A percentile compares a stretch with the other conserved stretches of the same genome.
Conservation (phyloP, 92 coral and sea anemone genomes). For the Umimayanthus chanpuru region DNA sequence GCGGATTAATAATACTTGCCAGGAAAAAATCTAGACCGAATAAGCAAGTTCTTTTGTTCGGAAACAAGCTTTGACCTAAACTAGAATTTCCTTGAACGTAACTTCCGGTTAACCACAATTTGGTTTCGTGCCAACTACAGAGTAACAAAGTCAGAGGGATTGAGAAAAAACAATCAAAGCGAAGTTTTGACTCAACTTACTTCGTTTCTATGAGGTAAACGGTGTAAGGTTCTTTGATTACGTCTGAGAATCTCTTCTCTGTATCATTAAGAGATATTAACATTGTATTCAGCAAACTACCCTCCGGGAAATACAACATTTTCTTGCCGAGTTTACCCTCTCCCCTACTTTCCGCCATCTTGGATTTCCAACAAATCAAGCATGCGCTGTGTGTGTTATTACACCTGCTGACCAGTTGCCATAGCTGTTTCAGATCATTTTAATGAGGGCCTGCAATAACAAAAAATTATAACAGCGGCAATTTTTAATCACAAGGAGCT, state of each 20-base stretch:
- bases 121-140: slow-evolving; percentile 11
- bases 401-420: slow-evolving; percentile 36
- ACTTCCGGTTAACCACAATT: slow-evolving; percentile 2
- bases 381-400: background rate
- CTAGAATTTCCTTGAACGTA: background rate
- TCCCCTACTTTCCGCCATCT: slow-evolving; percentile 76
- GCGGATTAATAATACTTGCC: background rate
- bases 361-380: slow-evolving; percentile 39
- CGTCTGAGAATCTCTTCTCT: slow-evolving; percentile 86
- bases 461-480: slow-evolving; percentile 46
- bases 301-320: slow-evolving; percentile 88
- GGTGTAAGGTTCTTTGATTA: slow-evolving; percentile 92
- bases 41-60: slow-evolving; percentile 11
- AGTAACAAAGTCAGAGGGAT: background rate
- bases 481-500: slow-evolving; percentile 31
- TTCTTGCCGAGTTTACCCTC: slow-evolving; percentile 55
- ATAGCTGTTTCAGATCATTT: background rate
- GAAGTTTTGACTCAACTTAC: slow-evolving; percentile 55
- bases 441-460: slow-evolving; percentile 29
- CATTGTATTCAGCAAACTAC: slow-evolving; percentile 90
- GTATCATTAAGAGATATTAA: slow-evolving; percentile 90
- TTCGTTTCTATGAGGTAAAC: slow-evolving; percentile 95
- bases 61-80: background rate
- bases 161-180: background rate
- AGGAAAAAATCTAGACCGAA: background rate